Evolutionary conservation across 1,140 invertebrate species (phyloP), one percentile per base, ranked within the genome.

Genomic region (Drosophila asahinai): DNA sequence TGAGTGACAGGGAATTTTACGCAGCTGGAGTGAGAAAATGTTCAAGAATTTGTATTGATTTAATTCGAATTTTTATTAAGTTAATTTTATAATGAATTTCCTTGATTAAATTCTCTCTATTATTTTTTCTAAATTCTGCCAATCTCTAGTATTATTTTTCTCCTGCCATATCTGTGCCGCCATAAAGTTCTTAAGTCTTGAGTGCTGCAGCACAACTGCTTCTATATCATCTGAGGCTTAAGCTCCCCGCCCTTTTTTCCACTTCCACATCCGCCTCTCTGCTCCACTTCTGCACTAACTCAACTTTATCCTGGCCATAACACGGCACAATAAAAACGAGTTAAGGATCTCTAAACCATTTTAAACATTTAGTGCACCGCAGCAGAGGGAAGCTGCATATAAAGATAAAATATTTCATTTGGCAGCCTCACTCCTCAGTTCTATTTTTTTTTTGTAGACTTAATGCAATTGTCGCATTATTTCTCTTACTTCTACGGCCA

Each of bases 391-490:
- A 72, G 63, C 65, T 63, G 76, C 76, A 79, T 73, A 79, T 65
- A 79, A 65, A 79, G 77, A 79, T 79, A 79, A 79, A 71, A 79
- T 79, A 79, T 79, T 65, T 79, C 58, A 61, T 78, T 57, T 71
- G 74, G 52, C 60, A 54, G 58, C 19, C 49, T 25, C 51, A 33
- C 55, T 7, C 33, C 15, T 42, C 27, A 14, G 30, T 14, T 67
- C n/a, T n/a, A n/a, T n/a, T 58, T 45, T 72, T 51, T 58, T 42
- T 57, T 72, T 51, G 68, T 72, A 62, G 55, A 79, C 77, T 79
- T 79, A 79, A 79, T 79, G 77, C 77, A 79, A 79, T 79, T 79
- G 77, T 79, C 77, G 76, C 77, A 79, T 79, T 79, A 79, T 79
- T 79, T 65, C 65, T 33, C 48, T 47, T 54, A 49, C 57, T 67